Conservation (phyloP, 2,113 vertebrate genomes). For the Saccopteryx bilineata region DNA sequence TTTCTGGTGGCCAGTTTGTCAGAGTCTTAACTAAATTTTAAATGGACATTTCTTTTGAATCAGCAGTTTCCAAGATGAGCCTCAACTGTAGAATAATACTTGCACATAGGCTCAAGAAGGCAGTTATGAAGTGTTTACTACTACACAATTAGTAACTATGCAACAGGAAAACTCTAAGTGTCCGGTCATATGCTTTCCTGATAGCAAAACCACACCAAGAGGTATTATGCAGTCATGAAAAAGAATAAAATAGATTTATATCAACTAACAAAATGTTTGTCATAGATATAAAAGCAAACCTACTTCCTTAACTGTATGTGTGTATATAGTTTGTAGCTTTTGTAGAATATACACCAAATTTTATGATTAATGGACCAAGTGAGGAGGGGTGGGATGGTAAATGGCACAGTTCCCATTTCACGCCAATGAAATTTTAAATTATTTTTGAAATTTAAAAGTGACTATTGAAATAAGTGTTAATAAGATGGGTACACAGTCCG, state of each 20-base stretch:
- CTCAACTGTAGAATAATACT: not conserved
- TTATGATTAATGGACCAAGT: not conserved
- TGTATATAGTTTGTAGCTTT: not conserved
- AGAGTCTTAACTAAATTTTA: slow-evolving; percentile 1
- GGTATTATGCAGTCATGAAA: not conserved
- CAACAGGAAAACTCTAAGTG: not conserved
- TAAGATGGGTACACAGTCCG: not conserved
- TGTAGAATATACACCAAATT: not conserved
- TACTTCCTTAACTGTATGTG: not conserved
- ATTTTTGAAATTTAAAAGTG: not conserved
- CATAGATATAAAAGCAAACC: not conserved
- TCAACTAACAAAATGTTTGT: not conserved
- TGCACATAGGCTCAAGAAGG: not conserved
- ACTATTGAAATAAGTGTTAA: not conserved
- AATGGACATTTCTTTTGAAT: not conserved
- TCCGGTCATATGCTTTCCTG: not conserved
- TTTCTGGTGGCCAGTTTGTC: not conserved
- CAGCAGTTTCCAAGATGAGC: not conserved
- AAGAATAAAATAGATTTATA: not conserved
- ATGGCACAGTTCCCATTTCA: not conserved
- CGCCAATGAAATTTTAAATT: not conserved
- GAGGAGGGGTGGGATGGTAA: not conserved
- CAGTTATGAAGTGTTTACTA: not conserved
- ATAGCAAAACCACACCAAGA: not conserved
- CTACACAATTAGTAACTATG: not conserved